Evolutionary conservation across 2,113 vertebrate species (phyloP), one percentile per base, ranked within the genome.

Genomic region (Calidris pugnax): DNA sequence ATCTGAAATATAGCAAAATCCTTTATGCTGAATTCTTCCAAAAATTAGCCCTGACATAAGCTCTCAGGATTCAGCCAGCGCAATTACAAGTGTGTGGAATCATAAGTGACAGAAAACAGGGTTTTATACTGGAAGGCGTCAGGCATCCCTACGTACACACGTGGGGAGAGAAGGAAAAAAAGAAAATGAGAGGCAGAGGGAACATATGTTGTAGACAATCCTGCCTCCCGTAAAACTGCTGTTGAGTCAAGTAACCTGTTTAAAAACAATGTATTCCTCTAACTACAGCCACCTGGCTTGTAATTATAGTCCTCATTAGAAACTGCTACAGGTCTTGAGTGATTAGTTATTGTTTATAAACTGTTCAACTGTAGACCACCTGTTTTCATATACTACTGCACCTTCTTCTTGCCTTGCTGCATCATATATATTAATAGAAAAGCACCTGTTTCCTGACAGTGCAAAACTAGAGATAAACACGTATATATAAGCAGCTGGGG

Each of bases 321-420:
- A 98, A 97, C 97, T 92, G 98, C 97, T 96, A 97, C 90, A 96
- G 96, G 97, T 97, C 97, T 97, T 95, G 97, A 97, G 97, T 98
- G 98, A 98, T 98, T 98, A 98, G 97, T 97, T 98, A 98, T 98
- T 98, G 98, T 98, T 98, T 97, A 97, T 95, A 97, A 97, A 96
- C 92, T 96, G 97, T 97, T 97, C 97, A 89, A 98, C 95, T 80
- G 33, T 91, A 85, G 95, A 97, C 95, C 98, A 98, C 98, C 98
- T 98, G 98, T 97, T 98, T 97, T 94, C 93, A 59, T 93, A 76
- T 53, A 43, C 81, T 74, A 8, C 93, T 51, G 75, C 96, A 98
- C 98, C 97, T 98, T 97, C 97, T 97, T 76, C 94, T 97, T 96
- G 96, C 96, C 97, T 96, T 97, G 87, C 96, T 96, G 93, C 90